These are phyloP conservation scores for Periophthalmus magnuspinnatus DNA, from an alignment of 2,797 vertebrate genomes.

Conservation along the genomic window DNA sequence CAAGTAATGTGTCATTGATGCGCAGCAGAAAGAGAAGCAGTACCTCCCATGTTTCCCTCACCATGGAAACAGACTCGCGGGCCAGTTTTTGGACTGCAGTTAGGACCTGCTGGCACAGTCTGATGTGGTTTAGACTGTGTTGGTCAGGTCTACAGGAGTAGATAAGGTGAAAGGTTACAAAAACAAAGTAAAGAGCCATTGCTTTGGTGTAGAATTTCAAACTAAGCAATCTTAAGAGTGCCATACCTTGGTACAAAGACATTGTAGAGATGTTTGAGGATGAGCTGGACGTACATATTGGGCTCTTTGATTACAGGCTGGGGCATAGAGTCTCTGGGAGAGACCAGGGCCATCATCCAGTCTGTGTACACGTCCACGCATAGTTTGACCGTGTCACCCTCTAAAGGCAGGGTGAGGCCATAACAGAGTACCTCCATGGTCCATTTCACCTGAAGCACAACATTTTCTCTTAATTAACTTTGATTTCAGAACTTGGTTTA, in stretches of 20 bases:
- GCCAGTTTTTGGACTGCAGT: constrained; percentile 94
- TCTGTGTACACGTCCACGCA: constrained; percentile 97
- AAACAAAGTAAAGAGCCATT: neutral
- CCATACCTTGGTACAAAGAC: constrained; percentile 92
- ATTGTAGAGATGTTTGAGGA: constrained; percentile 95
- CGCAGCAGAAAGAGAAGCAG: constrained; percentile 92
- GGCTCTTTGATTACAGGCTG: constrained; percentile 91
- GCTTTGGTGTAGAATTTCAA: neutral
- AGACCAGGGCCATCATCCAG: constrained; percentile 95
- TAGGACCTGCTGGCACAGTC: constrained; percentile 92
- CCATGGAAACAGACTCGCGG: constrained; percentile 86
- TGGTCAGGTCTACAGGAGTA: constrained; percentile 81
- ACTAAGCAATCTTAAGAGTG: too few relatives aligned
- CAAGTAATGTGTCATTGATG: constrained; percentile 92
- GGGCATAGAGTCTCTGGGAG: constrained; percentile 91
- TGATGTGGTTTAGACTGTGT: constrained; percentile 86
- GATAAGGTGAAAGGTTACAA: constrained; percentile 10
- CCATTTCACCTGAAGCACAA: constrained; percentile 89
- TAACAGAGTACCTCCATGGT: constrained; percentile 98
- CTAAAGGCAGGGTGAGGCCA: constrained; percentile 90
- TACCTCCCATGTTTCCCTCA: constrained; percentile 96
- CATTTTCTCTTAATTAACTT: neutral
- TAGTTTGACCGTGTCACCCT: constrained; percentile 93
- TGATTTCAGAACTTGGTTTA: neutral
- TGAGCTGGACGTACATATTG: constrained; percentile 92